Evolutionary conservation across 2,113 vertebrate genomes (phyloP).

Genomic region (Nerophis ophidion): DNA sequence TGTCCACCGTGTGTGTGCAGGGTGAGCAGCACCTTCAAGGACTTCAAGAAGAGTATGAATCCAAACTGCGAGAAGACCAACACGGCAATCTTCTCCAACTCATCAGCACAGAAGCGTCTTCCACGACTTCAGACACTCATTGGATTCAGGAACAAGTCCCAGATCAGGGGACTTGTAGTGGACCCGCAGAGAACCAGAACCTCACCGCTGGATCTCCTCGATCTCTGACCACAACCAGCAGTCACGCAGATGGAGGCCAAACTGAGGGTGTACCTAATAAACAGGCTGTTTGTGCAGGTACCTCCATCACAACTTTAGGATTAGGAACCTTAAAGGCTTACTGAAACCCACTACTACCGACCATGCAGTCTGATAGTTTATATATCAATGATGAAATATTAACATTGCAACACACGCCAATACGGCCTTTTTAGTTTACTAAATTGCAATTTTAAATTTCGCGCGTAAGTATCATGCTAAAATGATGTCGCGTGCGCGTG

Average conservation of each 20-base stretch:
- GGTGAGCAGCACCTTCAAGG: slow-evolving; percentile 13
- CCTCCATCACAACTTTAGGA: not conserved
- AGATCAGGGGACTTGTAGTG: slow-evolving; percentile 3
- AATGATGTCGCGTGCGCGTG: no score
- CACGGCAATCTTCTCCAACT: slow-evolving; percentile 37
- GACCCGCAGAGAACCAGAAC: slow-evolving; percentile 1
- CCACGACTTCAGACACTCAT: slow-evolving; percentile 5
- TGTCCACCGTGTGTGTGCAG: no score
- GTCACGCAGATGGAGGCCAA: slow-evolving; percentile 5
- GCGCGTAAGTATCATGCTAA: no score
- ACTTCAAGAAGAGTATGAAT: slow-evolving; percentile 34
- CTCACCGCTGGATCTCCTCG: not conserved
- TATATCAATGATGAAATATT: no score
- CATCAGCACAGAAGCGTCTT: slow-evolving; percentile 27
- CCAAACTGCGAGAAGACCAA: slow-evolving; percentile 21
- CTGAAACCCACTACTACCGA: no score
- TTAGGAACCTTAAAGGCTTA: no score
- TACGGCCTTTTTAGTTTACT: no score
- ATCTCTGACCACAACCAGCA: not conserved
- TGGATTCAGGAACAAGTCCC: not conserved
- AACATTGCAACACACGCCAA: no score
- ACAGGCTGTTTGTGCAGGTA: slow-evolving; percentile 60
- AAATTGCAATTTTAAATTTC: no score
- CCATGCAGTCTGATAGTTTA: no score
- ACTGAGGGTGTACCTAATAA: slow-evolving; percentile 19